These are phyloP conservation scores for Batillaria attramentaria DNA, from an alignment of 1,140 invertebrate genomes.

Conservation along the genomic window DNA sequence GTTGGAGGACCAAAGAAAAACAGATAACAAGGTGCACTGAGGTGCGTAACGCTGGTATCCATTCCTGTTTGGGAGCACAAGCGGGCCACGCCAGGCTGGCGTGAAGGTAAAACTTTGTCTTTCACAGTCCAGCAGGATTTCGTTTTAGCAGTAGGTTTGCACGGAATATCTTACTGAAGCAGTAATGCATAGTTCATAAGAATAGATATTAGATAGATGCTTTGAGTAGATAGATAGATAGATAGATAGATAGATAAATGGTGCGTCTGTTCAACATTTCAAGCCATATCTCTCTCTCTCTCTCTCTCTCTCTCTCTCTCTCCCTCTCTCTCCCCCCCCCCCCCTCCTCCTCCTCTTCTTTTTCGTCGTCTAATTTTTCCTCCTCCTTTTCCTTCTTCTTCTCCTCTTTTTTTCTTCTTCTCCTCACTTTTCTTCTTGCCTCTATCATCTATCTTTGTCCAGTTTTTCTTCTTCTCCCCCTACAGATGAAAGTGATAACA, in stretches of 20 bases:
- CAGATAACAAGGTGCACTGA: no score
- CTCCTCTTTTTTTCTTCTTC: not conserved
- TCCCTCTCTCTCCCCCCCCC: not conserved
- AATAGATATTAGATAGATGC: no score
- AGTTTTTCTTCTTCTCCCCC: not conserved
- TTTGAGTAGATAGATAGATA: not conserved
- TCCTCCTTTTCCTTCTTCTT: not conserved
- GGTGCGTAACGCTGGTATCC: no score
- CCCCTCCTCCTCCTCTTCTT: not conserved
- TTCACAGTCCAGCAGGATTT: no score
- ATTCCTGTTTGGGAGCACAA: no score
- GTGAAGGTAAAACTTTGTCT: no score
- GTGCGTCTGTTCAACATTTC: not conserved
- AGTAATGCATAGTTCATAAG: no score
- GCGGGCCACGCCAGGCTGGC: no score
- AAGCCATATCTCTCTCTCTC: not conserved
- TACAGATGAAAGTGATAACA: not conserved
- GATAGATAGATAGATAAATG: conserved; percentile 3
- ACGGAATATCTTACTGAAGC: no score
- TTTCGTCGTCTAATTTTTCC: not conserved
- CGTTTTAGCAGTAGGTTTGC: no score
- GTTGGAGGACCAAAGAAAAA: no score
- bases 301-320: not conserved
- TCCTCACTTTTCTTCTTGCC: not conserved
- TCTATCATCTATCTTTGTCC: not conserved